These are phyloP conservation scores for Antennarius striatus DNA, from an alignment of 2,113 vertebrate species.

Conservation along the genomic window DNA sequence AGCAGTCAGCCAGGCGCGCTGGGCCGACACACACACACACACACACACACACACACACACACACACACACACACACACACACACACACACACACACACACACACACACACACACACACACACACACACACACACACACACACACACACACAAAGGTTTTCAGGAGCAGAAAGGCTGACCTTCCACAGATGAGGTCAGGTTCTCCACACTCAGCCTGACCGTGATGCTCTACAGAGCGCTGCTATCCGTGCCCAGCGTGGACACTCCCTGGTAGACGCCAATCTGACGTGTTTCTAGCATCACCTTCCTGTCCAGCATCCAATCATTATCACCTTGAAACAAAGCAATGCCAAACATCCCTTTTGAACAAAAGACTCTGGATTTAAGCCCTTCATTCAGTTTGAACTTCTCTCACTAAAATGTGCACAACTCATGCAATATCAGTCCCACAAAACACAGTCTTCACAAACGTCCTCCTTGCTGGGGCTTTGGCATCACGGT, in stretches of 20 bases:
- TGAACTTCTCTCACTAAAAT: slow-evolving; percentile 17
- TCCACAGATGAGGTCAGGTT: slow-evolving; percentile 68
- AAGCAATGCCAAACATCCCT: slow-evolving; percentile 43
- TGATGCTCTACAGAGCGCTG: slow-evolving; percentile 64
- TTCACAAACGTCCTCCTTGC: too few species aligned
- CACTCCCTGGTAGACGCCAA: slow-evolving; percentile 55
- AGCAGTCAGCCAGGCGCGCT: slow-evolving; percentile 63
- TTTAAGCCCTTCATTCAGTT: slow-evolving; percentile 20
- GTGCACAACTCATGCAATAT: too few species aligned
- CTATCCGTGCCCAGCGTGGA: slow-evolving; percentile 65
- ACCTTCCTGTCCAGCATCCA: slow-evolving; percentile 48
- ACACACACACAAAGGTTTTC: slow-evolving; percentile 69
- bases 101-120: slow-evolving; percentile 11
- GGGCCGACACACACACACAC: slow-evolving; percentile 60
- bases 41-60: not conserved
- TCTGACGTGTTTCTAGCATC: slow-evolving; percentile 51
- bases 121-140: too few species aligned
- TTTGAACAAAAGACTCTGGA: slow-evolving; percentile 28
- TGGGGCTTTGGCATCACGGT: too few species aligned
- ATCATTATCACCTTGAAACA: slow-evolving; percentile 33
- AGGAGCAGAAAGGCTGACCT: slow-evolving; percentile 76
- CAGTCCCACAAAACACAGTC: too few species aligned
- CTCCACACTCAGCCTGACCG: slow-evolving; percentile 70
- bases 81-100: slow-evolving; percentile 49
- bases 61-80: too few species aligned